Base-by-base conservation (phyloP, 2,888 invertebrate species). In the Pantelozetes paolii region DNA sequence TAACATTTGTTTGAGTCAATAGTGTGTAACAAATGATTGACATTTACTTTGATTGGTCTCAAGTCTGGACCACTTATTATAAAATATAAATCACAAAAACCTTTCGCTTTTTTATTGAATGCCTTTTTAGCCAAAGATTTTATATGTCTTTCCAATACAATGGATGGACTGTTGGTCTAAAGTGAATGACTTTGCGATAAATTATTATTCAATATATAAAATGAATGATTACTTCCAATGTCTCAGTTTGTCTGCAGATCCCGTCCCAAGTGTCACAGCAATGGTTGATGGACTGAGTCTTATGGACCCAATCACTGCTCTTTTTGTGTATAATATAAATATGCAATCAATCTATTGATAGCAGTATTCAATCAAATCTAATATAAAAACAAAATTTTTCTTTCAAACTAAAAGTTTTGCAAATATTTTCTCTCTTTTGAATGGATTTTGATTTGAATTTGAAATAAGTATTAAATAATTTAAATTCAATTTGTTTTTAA, bases 11-110 rank as follows among this genome's bases (percentile, higher is more conserved):
- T 36, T 9, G 67, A 67, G 36, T 67, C 67, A 67, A 67, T 67
- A 42, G 67, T 67, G 67, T 67, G 67, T 67, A 40, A 67, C 67
- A 67, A 67, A 67, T 67, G 67, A 67, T 67, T 67, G 67, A 67
- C 67, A 67, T 67, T 57, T n/a, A 32, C n/a, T n/a, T 13, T 13
- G 67, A 42, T 67, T 67, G 67, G 67, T 40, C 67, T 26, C 9
- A 67, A 67, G 67, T 67, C 23, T 32, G 42, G n/a, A 20, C 62
- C 32, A 62, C 62, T 62, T 67, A 40, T 40, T 67, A 67, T 67
- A 67, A 67, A 40, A 67, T 67, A 67, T 42, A 67, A 23, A 42
- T 67, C 36, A 32, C 36, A 42, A 18, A 67, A 67, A 67, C 67
- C 6, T 67, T 67, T 30, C 8, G 30, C 59, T 30, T 32, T 15